A percentile compares a stretch with the other conserved stretches of the same genome.
These are phyloP conservation scores for Cremastinae sp. DNA, from an alignment of 2,888 invertebrate species.

Conservation along the genomic window DNA sequence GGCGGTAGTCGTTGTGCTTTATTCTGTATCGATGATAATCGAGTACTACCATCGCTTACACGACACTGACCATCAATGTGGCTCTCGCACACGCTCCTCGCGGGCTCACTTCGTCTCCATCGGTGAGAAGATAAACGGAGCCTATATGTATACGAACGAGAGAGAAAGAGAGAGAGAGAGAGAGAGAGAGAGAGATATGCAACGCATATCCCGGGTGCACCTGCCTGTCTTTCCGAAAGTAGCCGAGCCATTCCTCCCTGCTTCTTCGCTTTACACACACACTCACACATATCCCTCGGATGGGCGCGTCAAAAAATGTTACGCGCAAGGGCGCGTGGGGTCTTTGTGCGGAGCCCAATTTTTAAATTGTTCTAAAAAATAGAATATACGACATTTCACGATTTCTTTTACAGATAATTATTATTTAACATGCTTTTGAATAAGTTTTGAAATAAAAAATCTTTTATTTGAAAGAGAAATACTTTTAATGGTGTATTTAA, in stretches of 20 bases:
- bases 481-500: too few species aligned
- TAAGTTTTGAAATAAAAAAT: too few species aligned
- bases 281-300: slow-evolving; percentile 14
- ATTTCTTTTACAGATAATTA: too few species aligned
- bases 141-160: slow-evolving; percentile 4
- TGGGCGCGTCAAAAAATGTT: too few species aligned
- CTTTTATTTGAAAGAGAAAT: too few species aligned
- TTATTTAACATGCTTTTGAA: too few species aligned
- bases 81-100: background rate
- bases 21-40: slow-evolving; percentile 46
- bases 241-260: slow-evolving; percentile 47
- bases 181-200: slow-evolving; percentile 7
- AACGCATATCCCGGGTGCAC: slow-evolving; percentile 54
- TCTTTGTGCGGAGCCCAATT: too few species aligned
- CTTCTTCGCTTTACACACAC: slow-evolving; percentile 19
- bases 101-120: too few species aligned
- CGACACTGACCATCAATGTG: slow-evolving; percentile 21
- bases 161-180: slow-evolving; percentile 10
- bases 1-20: slow-evolving; percentile 55
- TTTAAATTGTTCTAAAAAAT: too few species aligned
- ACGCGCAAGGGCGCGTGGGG: too few species aligned
- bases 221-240: slow-evolving; percentile 60
- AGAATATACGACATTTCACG: too few species aligned
- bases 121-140: background rate
- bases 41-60: slow-evolving; percentile 19